These are phyloP conservation scores for Morphnarchus princeps DNA, from an alignment of 2,113 vertebrate species.

Conservation along the genomic window DNA sequence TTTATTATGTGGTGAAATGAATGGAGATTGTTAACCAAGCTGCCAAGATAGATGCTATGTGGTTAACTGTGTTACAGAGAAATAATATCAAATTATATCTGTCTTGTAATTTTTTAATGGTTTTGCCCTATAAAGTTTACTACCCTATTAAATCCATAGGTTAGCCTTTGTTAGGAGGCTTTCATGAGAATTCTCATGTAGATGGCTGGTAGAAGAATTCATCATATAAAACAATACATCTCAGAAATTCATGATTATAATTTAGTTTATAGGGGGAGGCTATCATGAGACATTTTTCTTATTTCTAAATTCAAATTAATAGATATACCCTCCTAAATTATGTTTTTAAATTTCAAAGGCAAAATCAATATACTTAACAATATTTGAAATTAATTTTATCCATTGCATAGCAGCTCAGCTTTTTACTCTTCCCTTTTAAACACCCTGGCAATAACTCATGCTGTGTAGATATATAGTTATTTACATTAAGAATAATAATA, in stretches of 20 bases:
- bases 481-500: not conserved
- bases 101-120: slow-evolving; percentile 24
- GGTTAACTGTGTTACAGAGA: not conserved
- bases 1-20: not conserved
- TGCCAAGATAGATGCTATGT: not conserved
- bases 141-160: slow-evolving; percentile 12
- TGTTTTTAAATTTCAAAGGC: not conserved
- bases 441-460: not conserved
- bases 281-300: not conserved
- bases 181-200: not conserved
- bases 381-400: not conserved
- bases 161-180: not conserved
- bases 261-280: not conserved
- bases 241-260: slow-evolving; percentile 5
- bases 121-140: not conserved
- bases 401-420: not conserved
- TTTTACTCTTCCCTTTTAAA: not conserved
- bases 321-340: not conserved
- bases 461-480: not conserved
- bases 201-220: not conserved
- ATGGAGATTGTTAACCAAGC: not conserved
- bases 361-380: not conserved
- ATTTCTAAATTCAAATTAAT: slow-evolving; percentile 18
- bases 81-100: slow-evolving; percentile 6
- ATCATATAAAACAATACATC: not conserved